Percentiles rank a stretch among this genome's conserved stretches.
Evolutionary conservation across 2,797 vertebrate species (phyloP).

Genomic region (Sebastes ruberrimus): DNA sequence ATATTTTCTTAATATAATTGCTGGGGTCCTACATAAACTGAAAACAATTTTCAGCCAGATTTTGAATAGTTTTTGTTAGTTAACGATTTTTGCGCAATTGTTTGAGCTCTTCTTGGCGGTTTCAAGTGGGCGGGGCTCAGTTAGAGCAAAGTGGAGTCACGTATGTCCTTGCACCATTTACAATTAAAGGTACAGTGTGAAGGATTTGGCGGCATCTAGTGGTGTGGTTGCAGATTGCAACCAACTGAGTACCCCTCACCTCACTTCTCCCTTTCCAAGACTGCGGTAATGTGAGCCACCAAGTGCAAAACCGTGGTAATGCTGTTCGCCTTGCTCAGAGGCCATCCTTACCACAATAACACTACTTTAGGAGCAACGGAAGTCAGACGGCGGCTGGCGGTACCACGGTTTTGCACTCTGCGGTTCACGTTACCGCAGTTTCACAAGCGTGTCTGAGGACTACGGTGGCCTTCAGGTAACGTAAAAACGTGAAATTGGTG

Average conservation of each 20-base stretch:
- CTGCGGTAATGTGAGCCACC: not conserved
- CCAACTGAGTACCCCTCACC: not conserved
- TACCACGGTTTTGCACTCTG: not conserved
- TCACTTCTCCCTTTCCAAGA: not conserved
- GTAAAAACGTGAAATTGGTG: not conserved
- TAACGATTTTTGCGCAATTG: not conserved
- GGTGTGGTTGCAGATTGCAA: not conserved
- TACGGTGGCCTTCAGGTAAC: not conserved
- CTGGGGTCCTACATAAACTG: not conserved
- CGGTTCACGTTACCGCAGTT: not conserved
- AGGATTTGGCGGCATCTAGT: not conserved
- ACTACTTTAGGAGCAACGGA: not conserved
- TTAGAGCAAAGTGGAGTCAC: not conserved
- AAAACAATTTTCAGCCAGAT: not conserved
- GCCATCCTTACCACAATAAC: not conserved
- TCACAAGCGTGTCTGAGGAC: not conserved
- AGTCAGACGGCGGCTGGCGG: not conserved
- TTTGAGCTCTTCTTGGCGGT: not conserved
- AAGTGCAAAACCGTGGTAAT: not conserved
- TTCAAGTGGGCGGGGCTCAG: not conserved
- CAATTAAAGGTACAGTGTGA: no score
- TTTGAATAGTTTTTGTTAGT: not conserved
- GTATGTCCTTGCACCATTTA: no score
- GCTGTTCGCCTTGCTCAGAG: no score
- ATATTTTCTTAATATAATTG: not conserved